Evolutionary conservation across 2,888 invertebrate species (phyloP).

Genomic region (Teleogryllus oceanicus): DNA sequence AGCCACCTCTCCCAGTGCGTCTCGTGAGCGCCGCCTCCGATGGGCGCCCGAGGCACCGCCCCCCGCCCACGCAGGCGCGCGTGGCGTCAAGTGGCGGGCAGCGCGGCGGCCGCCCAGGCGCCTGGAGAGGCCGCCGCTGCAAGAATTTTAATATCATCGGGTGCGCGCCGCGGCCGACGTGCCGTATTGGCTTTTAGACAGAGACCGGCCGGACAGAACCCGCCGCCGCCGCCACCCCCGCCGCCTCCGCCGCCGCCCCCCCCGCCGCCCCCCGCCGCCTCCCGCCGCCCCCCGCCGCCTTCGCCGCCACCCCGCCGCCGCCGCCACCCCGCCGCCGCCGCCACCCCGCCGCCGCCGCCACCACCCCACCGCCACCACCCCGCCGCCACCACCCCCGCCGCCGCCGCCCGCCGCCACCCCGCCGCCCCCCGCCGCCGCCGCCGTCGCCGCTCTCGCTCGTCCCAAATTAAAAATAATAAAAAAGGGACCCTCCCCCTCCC

Average conservation of each 20-base stretch:
- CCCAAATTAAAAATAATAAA: conserved; percentile 3
- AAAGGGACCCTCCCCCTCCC: not conserved
- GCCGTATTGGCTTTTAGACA: conserved; percentile 7
- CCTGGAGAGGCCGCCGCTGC: not conserved
- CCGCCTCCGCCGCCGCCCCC: not conserved
- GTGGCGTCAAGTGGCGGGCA: not conserved
- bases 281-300: not conserved
- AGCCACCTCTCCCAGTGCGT: too few relatives aligned
- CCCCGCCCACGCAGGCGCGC: not conserved
- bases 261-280: not conserved
- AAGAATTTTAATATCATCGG: conserved; percentile 18
- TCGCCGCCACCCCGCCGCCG: not conserved
- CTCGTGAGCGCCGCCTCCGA: too few relatives aligned
- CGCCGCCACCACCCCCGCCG: not conserved
- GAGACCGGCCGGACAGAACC: not conserved
- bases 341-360: not conserved
- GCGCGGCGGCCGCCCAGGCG: not conserved
- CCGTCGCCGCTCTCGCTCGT: not conserved
- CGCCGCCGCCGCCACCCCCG: not conserved
- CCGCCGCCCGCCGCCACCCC: not conserved
- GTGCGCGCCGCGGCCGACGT: not conserved
- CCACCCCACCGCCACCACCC: not conserved
- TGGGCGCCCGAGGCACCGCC: too few relatives aligned
- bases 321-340: not conserved
- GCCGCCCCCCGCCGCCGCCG: not conserved